Evolutionary conservation across 2,113 vertebrate species (phyloP).

Genomic region (Muntiacus reevesi): DNA sequence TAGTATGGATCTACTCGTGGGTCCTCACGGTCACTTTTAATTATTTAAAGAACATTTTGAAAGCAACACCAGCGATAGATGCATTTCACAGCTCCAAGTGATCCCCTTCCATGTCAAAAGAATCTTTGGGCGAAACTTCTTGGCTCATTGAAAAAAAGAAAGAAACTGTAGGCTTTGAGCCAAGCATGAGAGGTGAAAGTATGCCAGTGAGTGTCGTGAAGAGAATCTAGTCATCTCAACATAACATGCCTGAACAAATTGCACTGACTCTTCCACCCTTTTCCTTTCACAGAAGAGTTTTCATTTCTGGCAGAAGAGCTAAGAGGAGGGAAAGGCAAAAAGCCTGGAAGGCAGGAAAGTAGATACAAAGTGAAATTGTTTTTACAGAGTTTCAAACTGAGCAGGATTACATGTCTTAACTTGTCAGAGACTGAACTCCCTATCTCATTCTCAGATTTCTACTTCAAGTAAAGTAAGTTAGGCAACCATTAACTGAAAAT

Average conservation of each 20-base stretch:
- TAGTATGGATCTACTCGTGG: not conserved
- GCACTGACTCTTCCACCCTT: not conserved
- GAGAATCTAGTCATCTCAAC: not conserved
- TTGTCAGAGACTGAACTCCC: slow-evolving; percentile 28
- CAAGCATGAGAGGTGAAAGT: slow-evolving; percentile 39
- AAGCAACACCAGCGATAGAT: not conserved
- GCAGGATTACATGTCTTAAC: slow-evolving; percentile 53
- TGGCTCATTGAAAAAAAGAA: not conserved
- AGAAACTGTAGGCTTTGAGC: not conserved
- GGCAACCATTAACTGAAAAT: slow-evolving; percentile 56
- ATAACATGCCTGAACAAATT: slow-evolving; percentile 48
- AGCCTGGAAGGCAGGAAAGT: not conserved
- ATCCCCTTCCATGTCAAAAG: not conserved
- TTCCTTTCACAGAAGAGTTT: slow-evolving; percentile 38
- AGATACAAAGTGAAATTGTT: slow-evolving; percentile 44
- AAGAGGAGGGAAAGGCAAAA: slow-evolving; percentile 27
- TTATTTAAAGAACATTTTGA: slow-evolving; percentile 31
- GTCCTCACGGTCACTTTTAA: not conserved
- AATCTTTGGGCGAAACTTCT: slow-evolving; percentile 36
- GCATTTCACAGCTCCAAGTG: not conserved
- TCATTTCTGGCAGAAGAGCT: slow-evolving; percentile 47
- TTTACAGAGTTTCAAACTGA: slow-evolving; percentile 48
- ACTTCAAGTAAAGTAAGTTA: slow-evolving; percentile 45
- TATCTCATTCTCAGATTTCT: slow-evolving; percentile 53
- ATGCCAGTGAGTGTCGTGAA: not conserved